Conservation (phyloP, 2,888 invertebrate genomes). For the Pocota personata region DNA sequence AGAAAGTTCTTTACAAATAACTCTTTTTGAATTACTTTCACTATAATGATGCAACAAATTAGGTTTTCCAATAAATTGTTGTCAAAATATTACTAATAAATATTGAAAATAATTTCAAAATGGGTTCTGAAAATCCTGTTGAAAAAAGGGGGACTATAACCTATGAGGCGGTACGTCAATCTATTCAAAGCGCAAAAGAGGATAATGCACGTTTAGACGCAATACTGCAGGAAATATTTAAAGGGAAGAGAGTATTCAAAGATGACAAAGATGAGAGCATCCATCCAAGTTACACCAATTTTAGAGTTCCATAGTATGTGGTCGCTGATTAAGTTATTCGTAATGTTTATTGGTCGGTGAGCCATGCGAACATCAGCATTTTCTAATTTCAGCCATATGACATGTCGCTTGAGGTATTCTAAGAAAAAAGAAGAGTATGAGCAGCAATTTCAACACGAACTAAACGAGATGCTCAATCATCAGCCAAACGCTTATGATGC, state of each 20-base stretch:
- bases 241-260: neutral
- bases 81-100: too few relatives aligned
- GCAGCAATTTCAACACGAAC: conserved; percentile 75
- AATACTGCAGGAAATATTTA: conserved; percentile 31
- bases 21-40: too few relatives aligned
- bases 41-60: too few relatives aligned
- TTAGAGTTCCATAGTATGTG: conserved; percentile 75
- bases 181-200: too few relatives aligned
- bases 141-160: too few relatives aligned
- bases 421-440: conserved; percentile 66
- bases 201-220: neutral
- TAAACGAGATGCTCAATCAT: conserved; percentile 66
- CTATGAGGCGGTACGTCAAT: too few relatives aligned
- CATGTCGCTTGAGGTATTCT: conserved; percentile 75
- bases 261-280: conserved; percentile 68
- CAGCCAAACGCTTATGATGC: conserved; percentile 75
- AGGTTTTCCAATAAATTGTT: too few relatives aligned
- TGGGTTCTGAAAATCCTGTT: too few relatives aligned
- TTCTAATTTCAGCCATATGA: conserved; percentile 46
- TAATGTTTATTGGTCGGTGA: neutral
- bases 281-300: conserved; percentile 74
- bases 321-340: neutral
- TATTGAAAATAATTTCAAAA: too few relatives aligned
- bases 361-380: too few relatives aligned
- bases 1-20: too few relatives aligned